phyloP scores from a whole-genome alignment of 2,113 vertebrate species.

The Gopherus flavomarginatus region DNA sequence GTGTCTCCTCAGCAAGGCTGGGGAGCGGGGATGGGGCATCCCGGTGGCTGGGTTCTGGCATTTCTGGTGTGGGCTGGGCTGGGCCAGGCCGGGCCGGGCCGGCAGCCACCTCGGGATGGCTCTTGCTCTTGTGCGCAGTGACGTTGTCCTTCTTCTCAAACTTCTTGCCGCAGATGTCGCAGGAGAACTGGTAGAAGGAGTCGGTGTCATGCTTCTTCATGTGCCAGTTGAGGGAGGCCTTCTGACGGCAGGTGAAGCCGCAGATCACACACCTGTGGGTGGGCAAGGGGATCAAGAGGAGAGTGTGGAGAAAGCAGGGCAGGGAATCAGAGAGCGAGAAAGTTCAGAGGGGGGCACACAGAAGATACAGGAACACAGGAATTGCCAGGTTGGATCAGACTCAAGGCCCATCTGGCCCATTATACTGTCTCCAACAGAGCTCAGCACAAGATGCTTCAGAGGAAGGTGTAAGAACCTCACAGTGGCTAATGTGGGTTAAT shows the following conservation, averaged over 20 bases:
- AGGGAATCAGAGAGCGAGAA: background rate
- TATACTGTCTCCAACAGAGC: background rate
- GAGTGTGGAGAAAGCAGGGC: accelerated
- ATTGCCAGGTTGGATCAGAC: background rate
- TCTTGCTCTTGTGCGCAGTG: constrained; percentile 84
- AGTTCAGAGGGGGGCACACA: background rate
- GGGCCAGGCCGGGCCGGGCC: background rate
- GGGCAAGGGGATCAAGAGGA: background rate
- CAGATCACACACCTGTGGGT: constrained; percentile 85
- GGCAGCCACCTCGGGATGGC: constrained; percentile 63
- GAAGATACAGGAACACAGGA: background rate
- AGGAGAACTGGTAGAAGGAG: constrained; percentile 81
- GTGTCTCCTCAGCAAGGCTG: accelerated
- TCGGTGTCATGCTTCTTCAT: constrained; percentile 83
- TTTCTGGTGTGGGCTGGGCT: background rate
- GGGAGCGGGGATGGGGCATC: accelerated
- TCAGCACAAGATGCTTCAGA: background rate
- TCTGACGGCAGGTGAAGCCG: constrained; percentile 88
- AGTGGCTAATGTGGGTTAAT: background rate
- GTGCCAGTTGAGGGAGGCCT: constrained; percentile 91
- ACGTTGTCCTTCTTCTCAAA: constrained; percentile 89
- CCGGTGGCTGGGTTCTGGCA: background rate
- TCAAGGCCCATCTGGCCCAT: background rate
- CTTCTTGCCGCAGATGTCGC: constrained; percentile 83
- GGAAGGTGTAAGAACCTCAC: background rate